These are phyloP conservation scores for Strigamia maritima DNA, from an alignment of 2,888 invertebrate genomes.

Conservation along the genomic window DNA sequence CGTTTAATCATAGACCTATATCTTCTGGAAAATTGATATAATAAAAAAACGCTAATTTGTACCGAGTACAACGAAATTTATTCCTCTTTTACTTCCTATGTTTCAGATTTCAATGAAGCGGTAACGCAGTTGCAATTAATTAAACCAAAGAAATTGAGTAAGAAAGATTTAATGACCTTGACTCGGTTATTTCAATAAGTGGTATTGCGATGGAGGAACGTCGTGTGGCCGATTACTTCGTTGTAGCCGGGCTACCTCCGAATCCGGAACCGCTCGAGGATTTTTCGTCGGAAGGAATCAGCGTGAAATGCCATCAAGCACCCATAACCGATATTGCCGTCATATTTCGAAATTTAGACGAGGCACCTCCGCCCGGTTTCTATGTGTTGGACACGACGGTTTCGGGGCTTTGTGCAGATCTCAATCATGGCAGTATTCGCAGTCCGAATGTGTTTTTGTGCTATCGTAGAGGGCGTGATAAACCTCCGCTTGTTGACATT, in stretches of 20 bases:
- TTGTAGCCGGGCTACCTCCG: constrained; percentile 90
- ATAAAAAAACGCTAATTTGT: no score
- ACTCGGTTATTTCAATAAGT: neutral
- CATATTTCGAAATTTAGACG: constrained; percentile 83
- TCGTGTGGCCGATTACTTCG: constrained; percentile 92
- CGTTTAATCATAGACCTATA: no score
- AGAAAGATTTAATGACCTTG: neutral
- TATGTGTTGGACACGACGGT: constrained; percentile 73
- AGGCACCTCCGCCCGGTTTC: constrained; percentile 75
- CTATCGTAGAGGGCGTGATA: constrained; percentile 85
- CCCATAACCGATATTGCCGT: constrained; percentile 96
- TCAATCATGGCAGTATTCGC: constrained; percentile 94
- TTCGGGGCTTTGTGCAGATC: constrained; percentile 80
- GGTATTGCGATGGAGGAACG: constrained; percentile 44
- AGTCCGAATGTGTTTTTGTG: constrained; percentile 91
- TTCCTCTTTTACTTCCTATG: no score
- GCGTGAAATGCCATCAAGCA: constrained; percentile 76
- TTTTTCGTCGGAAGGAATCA: constrained; percentile 68
- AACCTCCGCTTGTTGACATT: constrained; percentile 94
- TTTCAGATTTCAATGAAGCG: neutral
- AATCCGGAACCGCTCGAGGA: constrained; percentile 65
- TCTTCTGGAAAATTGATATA: no score
- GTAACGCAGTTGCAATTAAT: neutral
- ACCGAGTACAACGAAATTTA: no score
- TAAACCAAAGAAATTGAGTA: neutral